Conservation (phyloP, 2,113 vertebrate genomes). For the Phaethon lepturus region DNA sequence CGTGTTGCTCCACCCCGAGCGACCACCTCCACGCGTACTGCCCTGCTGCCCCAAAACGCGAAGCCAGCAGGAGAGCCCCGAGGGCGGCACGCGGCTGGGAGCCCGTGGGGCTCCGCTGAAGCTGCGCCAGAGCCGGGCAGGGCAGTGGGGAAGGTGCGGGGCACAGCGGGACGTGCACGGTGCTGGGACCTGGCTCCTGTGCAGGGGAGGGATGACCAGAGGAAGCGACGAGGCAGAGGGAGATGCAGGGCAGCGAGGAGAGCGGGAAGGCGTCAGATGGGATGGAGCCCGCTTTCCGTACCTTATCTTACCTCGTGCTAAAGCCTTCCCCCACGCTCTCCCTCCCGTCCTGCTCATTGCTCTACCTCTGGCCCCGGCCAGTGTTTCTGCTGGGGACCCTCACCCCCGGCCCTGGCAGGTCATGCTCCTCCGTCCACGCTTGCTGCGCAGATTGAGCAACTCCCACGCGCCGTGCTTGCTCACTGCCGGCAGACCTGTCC, state of each 20-base stretch:
- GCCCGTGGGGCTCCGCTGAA: fast-evolving
- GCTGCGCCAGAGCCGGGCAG: neutral
- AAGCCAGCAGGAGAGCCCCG: neutral
- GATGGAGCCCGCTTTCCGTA: neutral
- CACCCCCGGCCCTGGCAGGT: neutral
- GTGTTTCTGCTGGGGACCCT: neutral
- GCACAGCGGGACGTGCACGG: neutral
- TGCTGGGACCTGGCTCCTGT: fast-evolving
- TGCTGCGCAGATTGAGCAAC: neutral
- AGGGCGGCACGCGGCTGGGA: neutral
- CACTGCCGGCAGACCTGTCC: neutral
- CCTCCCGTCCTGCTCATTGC: neutral
- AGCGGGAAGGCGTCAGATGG: neutral
- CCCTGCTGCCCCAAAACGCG: neutral
- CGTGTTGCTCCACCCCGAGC: fast-evolving
- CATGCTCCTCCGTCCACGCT: neutral
- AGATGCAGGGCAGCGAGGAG: neutral
- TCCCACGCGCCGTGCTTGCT: neutral
- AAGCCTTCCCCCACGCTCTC: neutral
- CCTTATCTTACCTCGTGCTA: neutral
- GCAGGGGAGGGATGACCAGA: neutral
- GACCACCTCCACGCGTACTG: neutral
- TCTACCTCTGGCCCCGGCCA: neutral
- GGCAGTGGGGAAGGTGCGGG: neutral
- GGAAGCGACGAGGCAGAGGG: neutral